Evolutionary conservation across 2,888 invertebrate genomes (phyloP).

Genomic region (Mayetiola destructor): DNA sequence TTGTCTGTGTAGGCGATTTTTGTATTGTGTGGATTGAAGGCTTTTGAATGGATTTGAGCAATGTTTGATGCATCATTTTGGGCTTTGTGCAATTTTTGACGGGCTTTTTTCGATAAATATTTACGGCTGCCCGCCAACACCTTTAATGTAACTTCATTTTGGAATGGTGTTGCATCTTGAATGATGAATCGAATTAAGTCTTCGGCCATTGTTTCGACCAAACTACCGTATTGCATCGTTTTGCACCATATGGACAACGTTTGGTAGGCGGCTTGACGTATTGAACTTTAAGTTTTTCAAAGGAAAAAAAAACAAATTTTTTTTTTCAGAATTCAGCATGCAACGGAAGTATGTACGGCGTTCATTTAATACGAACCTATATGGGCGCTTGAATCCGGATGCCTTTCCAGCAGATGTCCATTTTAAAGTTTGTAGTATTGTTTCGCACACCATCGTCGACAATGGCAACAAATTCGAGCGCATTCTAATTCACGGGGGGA

Average conservation of each 20-base stretch:
- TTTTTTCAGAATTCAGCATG: background rate
- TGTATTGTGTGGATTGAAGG: constrained; percentile 19
- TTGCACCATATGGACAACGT: constrained; percentile 24
- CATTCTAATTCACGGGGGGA: constrained; percentile 21
- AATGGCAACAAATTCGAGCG: constrained; percentile 23
- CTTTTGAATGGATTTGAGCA: constrained; percentile 22
- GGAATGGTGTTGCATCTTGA: constrained; percentile 23
- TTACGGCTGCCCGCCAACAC: constrained; percentile 25
- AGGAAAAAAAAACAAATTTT: background rate
- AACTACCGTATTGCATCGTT: constrained; percentile 23
- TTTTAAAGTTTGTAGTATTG: constrained; percentile 24
- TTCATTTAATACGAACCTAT: too few species aligned
- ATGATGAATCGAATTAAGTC: constrained; percentile 23
- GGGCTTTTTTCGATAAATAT: constrained; percentile 28
- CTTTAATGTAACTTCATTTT: constrained; percentile 23
- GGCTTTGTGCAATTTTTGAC: constrained; percentile 26
- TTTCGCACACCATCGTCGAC: constrained; percentile 22
- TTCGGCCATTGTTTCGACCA: constrained; percentile 23
- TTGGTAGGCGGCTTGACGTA: constrained; percentile 24
- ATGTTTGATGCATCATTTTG: constrained; percentile 27
- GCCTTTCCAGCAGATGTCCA: constrained; percentile 25
- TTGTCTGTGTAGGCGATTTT: constrained; percentile 21
- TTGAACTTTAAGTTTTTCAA: constrained; percentile 13
- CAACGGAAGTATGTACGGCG: background rate
- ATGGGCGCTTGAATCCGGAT: constrained; percentile 22